phyloP scores from a whole-genome alignment of 1,140 invertebrate species.

The Zophobas morio region DNA sequence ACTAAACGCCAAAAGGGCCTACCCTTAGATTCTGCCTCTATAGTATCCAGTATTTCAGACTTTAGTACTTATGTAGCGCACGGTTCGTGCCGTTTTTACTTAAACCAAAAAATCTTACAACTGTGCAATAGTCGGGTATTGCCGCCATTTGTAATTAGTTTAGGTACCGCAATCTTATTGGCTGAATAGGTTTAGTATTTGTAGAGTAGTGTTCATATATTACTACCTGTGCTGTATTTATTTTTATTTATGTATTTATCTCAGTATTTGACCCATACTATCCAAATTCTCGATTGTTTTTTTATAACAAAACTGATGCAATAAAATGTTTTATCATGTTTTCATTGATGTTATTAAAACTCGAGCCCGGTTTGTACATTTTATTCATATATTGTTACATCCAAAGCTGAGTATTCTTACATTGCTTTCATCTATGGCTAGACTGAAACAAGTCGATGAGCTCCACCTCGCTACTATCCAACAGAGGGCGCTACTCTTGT shows the following conservation, averaged over 20 bases:
- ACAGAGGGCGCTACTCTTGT: background rate
- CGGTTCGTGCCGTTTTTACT: slow-evolving; percentile 26
- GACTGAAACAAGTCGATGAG: background rate
- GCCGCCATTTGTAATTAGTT: background rate
- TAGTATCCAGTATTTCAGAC: slow-evolving; percentile 32
- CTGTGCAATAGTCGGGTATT: slow-evolving; percentile 40
- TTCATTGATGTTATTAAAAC: background rate
- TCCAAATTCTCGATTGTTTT: slow-evolving; percentile 20
- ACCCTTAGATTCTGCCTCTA: slow-evolving; percentile 8
- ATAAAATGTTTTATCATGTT: background rate
- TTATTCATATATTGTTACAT: background rate
- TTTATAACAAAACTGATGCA: slow-evolving; percentile 29
- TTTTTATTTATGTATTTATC: slow-evolving; percentile 43
- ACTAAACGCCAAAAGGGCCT: background rate
- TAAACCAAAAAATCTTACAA: slow-evolving; percentile 40
- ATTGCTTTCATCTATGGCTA: background rate
- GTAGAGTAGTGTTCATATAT: slow-evolving; percentile 7
- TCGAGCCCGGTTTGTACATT: background rate
- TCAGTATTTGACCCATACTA: slow-evolving; percentile 16
- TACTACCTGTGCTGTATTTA: slow-evolving; percentile 36
- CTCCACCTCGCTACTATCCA: background rate
- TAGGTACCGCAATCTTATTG: background rate
- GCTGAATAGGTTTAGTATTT: slow-evolving; percentile 6
- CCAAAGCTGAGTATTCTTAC: background rate
- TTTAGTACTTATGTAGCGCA: slow-evolving; percentile 18